These are phyloP conservation scores for Vireo altiloquus DNA, from an alignment of 2,113 vertebrate genomes.

Conservation along the genomic window DNA sequence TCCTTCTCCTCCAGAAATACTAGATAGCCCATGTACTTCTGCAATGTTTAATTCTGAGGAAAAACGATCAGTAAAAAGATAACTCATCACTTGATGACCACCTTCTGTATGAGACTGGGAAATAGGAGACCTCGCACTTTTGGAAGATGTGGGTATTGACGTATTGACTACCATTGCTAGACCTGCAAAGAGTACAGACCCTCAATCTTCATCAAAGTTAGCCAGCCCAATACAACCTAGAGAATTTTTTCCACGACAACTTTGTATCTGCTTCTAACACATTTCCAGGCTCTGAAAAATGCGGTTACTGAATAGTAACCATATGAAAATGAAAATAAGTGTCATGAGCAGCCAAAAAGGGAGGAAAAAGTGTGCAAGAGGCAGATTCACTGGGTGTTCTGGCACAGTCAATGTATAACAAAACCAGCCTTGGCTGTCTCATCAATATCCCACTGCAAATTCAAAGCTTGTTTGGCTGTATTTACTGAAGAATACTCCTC, in stretches of 20 bases:
- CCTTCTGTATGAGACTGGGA: background rate
- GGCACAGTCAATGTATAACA: background rate
- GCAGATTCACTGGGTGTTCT: fast-evolving
- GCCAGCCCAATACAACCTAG: background rate
- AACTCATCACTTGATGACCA: background rate
- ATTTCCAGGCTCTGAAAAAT: background rate
- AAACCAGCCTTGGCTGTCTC: background rate
- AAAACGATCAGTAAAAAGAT: background rate
- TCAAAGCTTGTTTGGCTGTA: background rate
- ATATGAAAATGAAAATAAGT: background rate
- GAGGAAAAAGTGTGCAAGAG: background rate
- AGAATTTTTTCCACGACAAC: background rate
- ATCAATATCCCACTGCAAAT: background rate
- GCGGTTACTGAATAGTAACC: background rate
- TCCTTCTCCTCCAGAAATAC: background rate
- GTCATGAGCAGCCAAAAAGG: background rate
- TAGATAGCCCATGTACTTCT: background rate
- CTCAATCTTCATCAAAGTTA: background rate
- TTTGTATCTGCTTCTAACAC: background rate
- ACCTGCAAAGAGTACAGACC: background rate
- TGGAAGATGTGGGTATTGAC: background rate
- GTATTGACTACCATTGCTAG: background rate
- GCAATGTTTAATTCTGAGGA: background rate
- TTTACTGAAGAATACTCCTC: background rate
- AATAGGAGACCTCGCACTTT: background rate